Percentiles rank a stretch among this genome's conserved stretches.
Conservation (phyloP, 2,888 invertebrate genomes). For the Siphlonurus alternatus region DNA sequence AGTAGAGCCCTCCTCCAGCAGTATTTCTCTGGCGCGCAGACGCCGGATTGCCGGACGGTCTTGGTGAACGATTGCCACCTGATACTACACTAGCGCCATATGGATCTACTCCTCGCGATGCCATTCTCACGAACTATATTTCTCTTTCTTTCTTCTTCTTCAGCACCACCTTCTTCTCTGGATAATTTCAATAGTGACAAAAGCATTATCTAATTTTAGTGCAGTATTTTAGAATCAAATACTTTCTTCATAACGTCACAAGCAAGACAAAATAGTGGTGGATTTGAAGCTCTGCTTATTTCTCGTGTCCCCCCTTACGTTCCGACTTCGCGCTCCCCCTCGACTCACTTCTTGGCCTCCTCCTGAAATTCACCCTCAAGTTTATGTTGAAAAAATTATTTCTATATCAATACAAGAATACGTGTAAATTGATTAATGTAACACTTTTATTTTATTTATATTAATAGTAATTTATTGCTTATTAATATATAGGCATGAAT, state of each 20-base stretch:
- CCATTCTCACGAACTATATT: background rate
- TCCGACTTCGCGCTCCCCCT: background rate
- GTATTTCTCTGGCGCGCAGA: constrained; percentile 30
- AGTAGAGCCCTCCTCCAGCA: background rate
- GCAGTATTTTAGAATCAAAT: background rate
- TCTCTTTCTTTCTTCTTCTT: background rate
- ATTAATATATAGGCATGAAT: too few relatives aligned
- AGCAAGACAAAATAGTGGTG: background rate
- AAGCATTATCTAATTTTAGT: background rate
- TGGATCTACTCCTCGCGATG: constrained; percentile 1
- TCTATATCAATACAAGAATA: too few relatives aligned
- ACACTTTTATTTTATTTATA: too few relatives aligned
- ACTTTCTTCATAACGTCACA: background rate
- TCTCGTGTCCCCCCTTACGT: background rate
- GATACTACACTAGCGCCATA: constrained; percentile 1
- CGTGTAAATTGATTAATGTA: background rate
- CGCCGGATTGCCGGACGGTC: constrained; percentile 10
- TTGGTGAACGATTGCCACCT: constrained; percentile 15
- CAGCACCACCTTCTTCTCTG: background rate
- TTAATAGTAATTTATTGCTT: too few relatives aligned
- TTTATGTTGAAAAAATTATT: too few relatives aligned
- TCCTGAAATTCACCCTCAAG: too few relatives aligned
- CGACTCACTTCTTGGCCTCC: background rate
- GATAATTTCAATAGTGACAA: background rate
- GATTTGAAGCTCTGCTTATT: background rate